Evolutionary conservation across 2,797 vertebrate genomes (phyloP).

Genomic region (Apodemus agrarius): DNA sequence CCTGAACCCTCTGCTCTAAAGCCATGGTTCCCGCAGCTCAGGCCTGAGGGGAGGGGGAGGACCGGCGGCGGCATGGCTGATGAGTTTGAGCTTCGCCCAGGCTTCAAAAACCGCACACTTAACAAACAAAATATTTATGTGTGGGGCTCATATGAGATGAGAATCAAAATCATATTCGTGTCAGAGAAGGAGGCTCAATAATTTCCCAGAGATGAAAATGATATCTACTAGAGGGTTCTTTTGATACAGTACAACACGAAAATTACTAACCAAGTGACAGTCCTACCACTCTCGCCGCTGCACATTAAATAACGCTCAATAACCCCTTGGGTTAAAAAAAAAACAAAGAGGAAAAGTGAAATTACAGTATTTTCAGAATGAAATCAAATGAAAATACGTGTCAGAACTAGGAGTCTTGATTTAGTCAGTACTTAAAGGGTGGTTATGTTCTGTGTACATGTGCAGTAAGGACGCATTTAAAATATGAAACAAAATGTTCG

Average conservation of each 20-base stretch:
- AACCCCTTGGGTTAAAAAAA: background rate
- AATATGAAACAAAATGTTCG: background rate
- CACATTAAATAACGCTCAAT: slow-evolving; percentile 25
- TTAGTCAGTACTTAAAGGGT: background rate
- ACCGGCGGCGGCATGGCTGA: background rate
- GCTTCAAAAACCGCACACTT: background rate
- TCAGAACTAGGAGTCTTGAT: background rate
- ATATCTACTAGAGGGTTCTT: background rate
- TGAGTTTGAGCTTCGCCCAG: background rate
- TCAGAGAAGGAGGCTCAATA: background rate
- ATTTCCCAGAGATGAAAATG: background rate
- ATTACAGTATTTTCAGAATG: slow-evolving; percentile 15
- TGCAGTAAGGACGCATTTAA: background rate
- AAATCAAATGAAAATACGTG: slow-evolving; percentile 41
- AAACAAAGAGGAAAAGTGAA: slow-evolving; percentile 40
- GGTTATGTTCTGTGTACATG: background rate
- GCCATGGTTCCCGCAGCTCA: background rate
- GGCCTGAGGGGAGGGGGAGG: background rate
- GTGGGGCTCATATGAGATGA: background rate
- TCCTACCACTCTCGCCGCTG: background rate
- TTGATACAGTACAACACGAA: background rate
- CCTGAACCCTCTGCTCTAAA: background rate
- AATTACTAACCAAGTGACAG: slow-evolving; percentile 7
- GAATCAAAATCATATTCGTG: background rate
- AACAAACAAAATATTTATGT: background rate